Evolutionary conservation across 2,113 vertebrate species (phyloP), one percentile per base, ranked within the genome.

Genomic region (Corythoichthys haematopterus): DNA sequence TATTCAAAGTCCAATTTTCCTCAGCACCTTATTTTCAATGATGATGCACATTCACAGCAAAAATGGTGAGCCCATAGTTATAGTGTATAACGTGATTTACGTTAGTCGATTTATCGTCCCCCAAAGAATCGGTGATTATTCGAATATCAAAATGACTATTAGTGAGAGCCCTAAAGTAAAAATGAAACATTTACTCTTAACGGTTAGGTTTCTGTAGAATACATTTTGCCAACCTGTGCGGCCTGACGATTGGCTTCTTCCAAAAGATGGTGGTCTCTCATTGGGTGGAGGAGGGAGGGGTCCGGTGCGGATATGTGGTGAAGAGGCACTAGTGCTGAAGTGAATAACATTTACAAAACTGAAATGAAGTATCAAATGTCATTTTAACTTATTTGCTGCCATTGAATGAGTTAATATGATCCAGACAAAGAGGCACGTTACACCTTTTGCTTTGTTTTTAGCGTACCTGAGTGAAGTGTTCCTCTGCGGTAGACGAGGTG

Each of bases 211-310:
- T 43, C 9, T 43, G 40, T 43, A 43, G 20, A 28, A 43, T 43
- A 43, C 9, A 40, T 2, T 0, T 67, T 0, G 45, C 13, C 82
- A 58, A 98, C 97, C 95, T 89, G 95, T 78, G 67, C 96, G 92
- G 64, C 88, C 81, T 1, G 94, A 92, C 0, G 94, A 87, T 0
- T 93, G 92, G 71, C 92, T 95, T 77, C 93, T 90, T 60, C 94
- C 91, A 1, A 94, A 90, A 50, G 94, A 89, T 0, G 97, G 96
- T 0, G 96, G 95, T 8, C 95, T 93, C 85, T 95, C 95, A 6
- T 80, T 91, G 8, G 66, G 95, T 9, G 94, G 94, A 0, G 94
- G 95, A 45, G 94, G 95, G 28, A 95, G 93, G 16, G 93, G 93
- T 15, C 94, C 95, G 0, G 92, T 70, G 0, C 95, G 93, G 2